Conservation (phyloP, 2,888 invertebrate genomes). For the Parnassius orleans region DNA sequence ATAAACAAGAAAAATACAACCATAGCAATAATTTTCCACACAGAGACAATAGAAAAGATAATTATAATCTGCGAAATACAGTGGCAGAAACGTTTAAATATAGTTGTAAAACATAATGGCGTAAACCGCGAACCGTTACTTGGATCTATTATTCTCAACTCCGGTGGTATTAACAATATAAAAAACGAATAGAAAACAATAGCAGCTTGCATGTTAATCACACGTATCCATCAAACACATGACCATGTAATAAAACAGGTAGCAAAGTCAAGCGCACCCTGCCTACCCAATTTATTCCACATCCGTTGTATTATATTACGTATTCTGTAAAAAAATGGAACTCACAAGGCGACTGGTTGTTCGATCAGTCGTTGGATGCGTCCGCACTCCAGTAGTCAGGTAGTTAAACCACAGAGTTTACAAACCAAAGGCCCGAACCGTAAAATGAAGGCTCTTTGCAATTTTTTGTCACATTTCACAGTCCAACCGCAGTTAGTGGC, state of each 20-base stretch:
- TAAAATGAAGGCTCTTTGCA: constrained; percentile 68
- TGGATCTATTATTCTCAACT: constrained; percentile 61
- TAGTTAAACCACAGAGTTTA: constrained; percentile 75
- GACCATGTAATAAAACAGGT: constrained; percentile 71
- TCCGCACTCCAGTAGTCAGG: constrained; percentile 69
- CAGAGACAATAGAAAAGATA: constrained; percentile 37
- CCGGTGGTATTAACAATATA: constrained; percentile 40
- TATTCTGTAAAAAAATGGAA: constrained; percentile 54
- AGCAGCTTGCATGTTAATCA: constrained; percentile 33
- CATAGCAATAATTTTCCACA: constrained; percentile 22
- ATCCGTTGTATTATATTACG: constrained; percentile 78
- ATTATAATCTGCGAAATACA: constrained; percentile 61
- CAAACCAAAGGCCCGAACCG: constrained; percentile 58
- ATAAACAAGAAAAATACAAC: constrained; percentile 2
- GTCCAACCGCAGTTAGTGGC: constrained; percentile 67
- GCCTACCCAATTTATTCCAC: constrained; percentile 78
- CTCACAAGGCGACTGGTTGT: constrained; percentile 71
- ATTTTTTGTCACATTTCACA: constrained; percentile 80
- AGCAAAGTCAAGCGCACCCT: constrained; percentile 72
- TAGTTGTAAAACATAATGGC: constrained; percentile 56
- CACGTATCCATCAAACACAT: constrained; percentile 50
- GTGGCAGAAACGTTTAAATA: constrained; percentile 67
- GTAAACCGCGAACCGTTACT: constrained; percentile 48
- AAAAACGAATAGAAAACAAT: constrained; percentile 49
- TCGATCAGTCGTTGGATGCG: constrained; percentile 62